Conservation (phyloP, 2,797 vertebrate genomes). For the Kryptolebias ocellatus region DNA sequence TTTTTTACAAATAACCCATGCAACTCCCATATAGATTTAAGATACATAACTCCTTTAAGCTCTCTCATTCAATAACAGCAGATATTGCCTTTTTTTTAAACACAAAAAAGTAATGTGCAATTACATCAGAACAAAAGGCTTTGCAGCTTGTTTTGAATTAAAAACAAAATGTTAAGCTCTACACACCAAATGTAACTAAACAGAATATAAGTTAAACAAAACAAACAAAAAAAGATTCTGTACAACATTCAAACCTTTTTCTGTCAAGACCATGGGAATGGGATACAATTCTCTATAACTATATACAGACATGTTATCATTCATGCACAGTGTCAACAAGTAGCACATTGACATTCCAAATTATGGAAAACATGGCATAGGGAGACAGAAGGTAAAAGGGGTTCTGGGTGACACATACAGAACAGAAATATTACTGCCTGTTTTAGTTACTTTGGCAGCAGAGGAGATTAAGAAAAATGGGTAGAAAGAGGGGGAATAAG, state of each 20-base stretch:
- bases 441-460: conserved; percentile 61
- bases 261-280: conserved; percentile 77
- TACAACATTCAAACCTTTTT: conserved; percentile 81
- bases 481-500: conserved; percentile 19
- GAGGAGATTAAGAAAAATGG: conserved; percentile 37
- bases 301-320: conserved; percentile 95
- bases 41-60: conserved; percentile 70
- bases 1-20: conserved; percentile 78
- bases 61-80: conserved; percentile 82
- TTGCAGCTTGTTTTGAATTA: conserved; percentile 48
- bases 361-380: conserved; percentile 81
- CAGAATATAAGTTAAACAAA: conserved; percentile 47
- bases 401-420: conserved; percentile 25
- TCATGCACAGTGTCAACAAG: conserved; percentile 97
- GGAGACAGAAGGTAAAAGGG: conserved; percentile 58
- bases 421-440: conserved; percentile 47
- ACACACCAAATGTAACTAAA: conserved; percentile 51
- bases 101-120: conserved; percentile 75
- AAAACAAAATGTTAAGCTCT: conserved; percentile 61
- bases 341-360: conserved; percentile 94
- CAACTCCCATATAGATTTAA: conserved; percentile 75
- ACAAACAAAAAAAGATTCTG: conserved; percentile 73
- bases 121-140: conserved; percentile 59
- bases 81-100: conserved; percentile 83
- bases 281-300: conserved; percentile 80